Base-by-base conservation (phyloP, 2,888 invertebrate genomes). In the Chrysotoxum bicinctum region DNA sequence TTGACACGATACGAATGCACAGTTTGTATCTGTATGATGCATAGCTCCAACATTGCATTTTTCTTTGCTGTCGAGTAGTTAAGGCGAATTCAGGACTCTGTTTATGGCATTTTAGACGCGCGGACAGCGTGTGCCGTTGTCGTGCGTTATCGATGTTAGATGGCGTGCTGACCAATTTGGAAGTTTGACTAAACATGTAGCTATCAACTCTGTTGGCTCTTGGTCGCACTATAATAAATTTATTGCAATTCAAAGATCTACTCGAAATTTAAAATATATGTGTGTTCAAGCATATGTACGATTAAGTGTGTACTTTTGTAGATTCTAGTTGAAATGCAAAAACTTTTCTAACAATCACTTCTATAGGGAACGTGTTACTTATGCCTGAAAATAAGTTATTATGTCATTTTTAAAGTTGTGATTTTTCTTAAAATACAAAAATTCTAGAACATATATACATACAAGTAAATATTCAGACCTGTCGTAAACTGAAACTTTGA, bases 121-220 rank as follows among this genome's bases (percentile, higher is more conserved):
- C 86, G 88, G 87, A 88, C 87, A 88, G 85, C 87, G 88, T 87
- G 88, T 88, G 88, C 88, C 88, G 87, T 87, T 86, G 81, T 79
- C 87, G 66, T 87, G 81, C 81, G 68, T 69, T 85, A 85, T 68
- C 70, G 70, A 84, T 66, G 83, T 66, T 79, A 72, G 75, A 54
- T 54, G 76, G 40, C 40, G 62, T 40, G 45, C 50, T 79, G 37
- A 19, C 79, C 79, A 66, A 75, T 66, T 79, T 79, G 75, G 75
- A 72, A 72, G 75, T 75, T 70, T 80, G 26, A 14, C 81, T 85
- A 75, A 80, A 80, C 74, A 79, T 70, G 79, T 60, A 23, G n/a
- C 8, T 30, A 1, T 43, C 19, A 35, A 54, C 62, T 19, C 4
- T 32, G 35, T 56, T 56, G 6, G 21, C 56, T 32, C n/a, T 62